phyloP scores from a whole-genome alignment of 2,797 vertebrate genomes.

The Acanthis flammea region DNA sequence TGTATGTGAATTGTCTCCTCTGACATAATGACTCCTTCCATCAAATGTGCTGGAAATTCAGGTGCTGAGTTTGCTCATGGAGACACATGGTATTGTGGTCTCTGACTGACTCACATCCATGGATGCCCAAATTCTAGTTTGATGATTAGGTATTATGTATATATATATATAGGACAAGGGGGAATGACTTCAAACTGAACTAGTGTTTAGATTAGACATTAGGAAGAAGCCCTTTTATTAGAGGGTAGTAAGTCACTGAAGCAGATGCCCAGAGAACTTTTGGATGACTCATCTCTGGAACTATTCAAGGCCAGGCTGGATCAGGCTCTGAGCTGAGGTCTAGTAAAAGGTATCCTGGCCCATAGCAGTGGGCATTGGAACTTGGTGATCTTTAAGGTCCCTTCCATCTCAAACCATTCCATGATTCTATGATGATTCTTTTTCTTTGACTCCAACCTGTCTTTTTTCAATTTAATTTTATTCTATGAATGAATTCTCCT shows the following conservation, averaged over 20 bases:
- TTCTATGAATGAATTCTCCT: background rate
- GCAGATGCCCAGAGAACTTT: background rate
- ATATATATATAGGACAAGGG: background rate
- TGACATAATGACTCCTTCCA: background rate
- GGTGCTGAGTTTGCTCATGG: background rate
- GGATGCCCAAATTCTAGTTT: background rate
- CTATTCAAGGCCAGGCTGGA: background rate
- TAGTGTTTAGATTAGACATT: background rate
- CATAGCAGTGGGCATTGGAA: background rate
- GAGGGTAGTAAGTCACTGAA: background rate
- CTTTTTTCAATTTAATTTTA: background rate
- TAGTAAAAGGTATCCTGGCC: background rate
- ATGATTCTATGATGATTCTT: background rate
- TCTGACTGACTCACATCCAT: background rate
- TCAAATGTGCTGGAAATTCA: background rate
- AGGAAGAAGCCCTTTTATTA: background rate
- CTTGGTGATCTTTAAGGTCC: background rate
- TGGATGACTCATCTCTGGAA: background rate
- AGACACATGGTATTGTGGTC: accelerated
- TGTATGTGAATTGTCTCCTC: background rate
- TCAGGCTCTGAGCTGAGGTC: background rate
- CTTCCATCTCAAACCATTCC: background rate
- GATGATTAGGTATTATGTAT: background rate
- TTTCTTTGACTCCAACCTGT: background rate
- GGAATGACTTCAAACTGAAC: background rate